Conservation (phyloP, 1,140 invertebrate species). For the Pseudachorutes palmiensis region DNA sequence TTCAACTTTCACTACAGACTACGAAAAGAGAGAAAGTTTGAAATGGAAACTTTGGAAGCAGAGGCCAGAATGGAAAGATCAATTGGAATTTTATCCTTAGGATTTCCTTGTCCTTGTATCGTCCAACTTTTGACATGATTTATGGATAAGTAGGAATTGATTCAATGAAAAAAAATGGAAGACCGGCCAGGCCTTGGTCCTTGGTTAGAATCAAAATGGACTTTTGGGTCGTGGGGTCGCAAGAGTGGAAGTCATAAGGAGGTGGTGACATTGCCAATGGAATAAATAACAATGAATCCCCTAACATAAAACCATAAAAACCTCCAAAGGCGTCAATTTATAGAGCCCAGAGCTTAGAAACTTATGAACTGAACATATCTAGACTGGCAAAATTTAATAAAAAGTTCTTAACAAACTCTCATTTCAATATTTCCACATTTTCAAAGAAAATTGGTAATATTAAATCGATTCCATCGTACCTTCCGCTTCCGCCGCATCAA, state of each 20-base stretch:
- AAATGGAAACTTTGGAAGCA: background rate
- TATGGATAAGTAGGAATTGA: background rate
- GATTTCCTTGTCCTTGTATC: background rate
- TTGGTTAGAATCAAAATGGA: background rate
- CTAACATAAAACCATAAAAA: background rate
- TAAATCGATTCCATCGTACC: no score
- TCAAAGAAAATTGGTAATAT: no score
- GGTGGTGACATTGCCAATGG: no score
- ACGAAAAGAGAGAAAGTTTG: no score
- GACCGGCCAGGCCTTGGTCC: background rate
- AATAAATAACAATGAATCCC: background rate
- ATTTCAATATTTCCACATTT: no score
- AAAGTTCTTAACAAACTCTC: conserved; percentile 2
- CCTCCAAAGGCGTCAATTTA: background rate
- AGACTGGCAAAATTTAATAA: background rate
- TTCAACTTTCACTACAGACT: background rate
- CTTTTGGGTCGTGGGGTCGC: background rate
- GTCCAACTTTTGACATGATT: background rate
- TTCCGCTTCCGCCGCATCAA: no score
- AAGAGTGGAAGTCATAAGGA: no score
- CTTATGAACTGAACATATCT: background rate
- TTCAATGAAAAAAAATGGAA: background rate
- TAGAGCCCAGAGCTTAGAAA: no score
- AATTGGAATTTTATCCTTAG: background rate
- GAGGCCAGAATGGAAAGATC: background rate